A percentile compares a stretch with the other conserved stretches of the same genome.
Evolutionary conservation across 2,113 vertebrate genomes (phyloP).

Genomic region (Semnornis frantzii): DNA sequence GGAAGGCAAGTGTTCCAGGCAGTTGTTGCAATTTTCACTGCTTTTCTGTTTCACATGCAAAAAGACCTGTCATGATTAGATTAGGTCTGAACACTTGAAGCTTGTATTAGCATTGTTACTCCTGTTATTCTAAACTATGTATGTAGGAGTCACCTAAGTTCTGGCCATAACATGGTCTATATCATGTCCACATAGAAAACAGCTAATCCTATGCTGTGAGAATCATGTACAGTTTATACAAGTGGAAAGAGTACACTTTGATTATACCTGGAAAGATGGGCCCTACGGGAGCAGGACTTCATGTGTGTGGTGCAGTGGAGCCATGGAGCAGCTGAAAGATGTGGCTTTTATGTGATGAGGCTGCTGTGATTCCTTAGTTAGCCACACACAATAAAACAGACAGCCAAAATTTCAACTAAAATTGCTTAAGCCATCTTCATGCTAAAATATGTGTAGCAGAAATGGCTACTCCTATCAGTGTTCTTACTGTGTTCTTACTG

Average conservation of each 20-base stretch:
- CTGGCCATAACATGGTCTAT: neutral
- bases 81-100: neutral
- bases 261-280: neutral
- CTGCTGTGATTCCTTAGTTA: neutral
- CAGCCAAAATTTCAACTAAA: neutral
- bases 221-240: neutral
- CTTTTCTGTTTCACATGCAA: neutral
- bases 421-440: neutral
- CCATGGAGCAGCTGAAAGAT: neutral
- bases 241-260: neutral
- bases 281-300: no score
- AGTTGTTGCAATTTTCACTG: neutral
- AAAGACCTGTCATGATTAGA: neutral
- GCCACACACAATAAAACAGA: neutral
- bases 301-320: neutral
- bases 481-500: neutral
- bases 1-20: neutral
- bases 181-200: neutral
- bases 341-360: neutral
- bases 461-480: neutral
- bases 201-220: neutral
- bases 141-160: neutral
- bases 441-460: accelerated
- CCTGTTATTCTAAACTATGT: neutral
- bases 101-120: neutral